Percentiles rank a stretch among this genome's conserved stretches.
Conservation (phyloP, 2,888 invertebrate species). For the Ichneumoninae sp. region DNA sequence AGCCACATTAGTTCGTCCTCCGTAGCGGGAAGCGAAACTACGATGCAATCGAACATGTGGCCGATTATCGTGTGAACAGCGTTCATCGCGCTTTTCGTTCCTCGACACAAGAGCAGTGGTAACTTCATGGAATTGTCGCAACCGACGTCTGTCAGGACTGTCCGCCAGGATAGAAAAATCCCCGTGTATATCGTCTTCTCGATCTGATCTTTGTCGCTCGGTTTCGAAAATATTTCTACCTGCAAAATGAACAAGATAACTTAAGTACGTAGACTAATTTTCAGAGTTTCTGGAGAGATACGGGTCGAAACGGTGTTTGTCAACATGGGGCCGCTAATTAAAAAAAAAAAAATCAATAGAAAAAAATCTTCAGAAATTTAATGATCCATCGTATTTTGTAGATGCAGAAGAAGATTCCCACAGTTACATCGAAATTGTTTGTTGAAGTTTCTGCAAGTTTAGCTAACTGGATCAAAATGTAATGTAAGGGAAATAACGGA, state of each 20-base stretch:
- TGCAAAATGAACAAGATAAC: constrained; percentile 51
- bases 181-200: constrained; percentile 77
- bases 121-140: constrained; percentile 71
- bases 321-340: too few species aligned
- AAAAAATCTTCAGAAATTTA: too few species aligned
- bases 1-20: constrained; percentile 81
- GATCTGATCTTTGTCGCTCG: constrained; percentile 36
- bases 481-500: constrained; percentile 14
- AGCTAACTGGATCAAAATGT: not conserved
- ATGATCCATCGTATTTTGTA: too few species aligned
- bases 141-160: constrained; percentile 48
- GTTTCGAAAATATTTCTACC: constrained; percentile 72
- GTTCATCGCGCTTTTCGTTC: constrained; percentile 74
- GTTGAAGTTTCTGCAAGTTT: too few species aligned
- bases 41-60: constrained; percentile 80
- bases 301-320: not conserved
- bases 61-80: constrained; percentile 76
- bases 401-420: too few species aligned
- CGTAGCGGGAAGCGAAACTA: constrained; percentile 73
- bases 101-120: constrained; percentile 80
- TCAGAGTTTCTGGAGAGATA: not conserved
- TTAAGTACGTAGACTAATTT: not conserved
- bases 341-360: not conserved
- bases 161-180: constrained; percentile 79
- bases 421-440: too few species aligned